Evolutionary conservation across 2,113 vertebrate genomes (phyloP).

Genomic region (Daphoenositta chrysoptera): DNA sequence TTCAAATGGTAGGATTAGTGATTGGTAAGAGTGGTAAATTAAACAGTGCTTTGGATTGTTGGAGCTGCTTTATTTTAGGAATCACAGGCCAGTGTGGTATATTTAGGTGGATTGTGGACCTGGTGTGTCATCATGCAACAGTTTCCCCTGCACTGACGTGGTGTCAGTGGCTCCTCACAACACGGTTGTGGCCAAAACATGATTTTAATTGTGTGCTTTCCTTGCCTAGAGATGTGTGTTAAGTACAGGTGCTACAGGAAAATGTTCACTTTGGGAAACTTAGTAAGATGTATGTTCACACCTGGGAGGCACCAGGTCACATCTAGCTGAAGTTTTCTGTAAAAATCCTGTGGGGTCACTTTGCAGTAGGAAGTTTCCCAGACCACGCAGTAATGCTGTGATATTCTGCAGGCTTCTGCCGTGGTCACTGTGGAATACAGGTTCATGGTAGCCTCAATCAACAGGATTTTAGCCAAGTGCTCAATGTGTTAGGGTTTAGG

Average conservation of each 20-base stretch:
- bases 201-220: background rate
- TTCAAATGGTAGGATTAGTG: conserved; percentile 38
- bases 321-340: background rate
- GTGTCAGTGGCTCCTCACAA: background rate
- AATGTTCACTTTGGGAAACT: background rate
- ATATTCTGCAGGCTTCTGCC: background rate
- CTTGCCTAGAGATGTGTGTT: background rate
- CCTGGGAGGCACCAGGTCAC: background rate
- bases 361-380: background rate
- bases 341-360: background rate
- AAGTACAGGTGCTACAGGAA: background rate
- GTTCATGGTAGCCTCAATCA: background rate
- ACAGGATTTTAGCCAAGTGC: background rate
- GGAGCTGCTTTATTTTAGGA: background rate
- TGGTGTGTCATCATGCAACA: background rate
- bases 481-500: background rate
- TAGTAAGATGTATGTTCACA: background rate
- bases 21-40: background rate
- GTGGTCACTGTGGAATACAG: background rate
- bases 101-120: background rate
- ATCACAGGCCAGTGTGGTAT: background rate
- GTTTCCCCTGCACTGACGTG: background rate
- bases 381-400: background rate
- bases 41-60: background rate
- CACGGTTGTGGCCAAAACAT: background rate